Evolutionary conservation across 92 coral and sea anemone species (phyloP), one percentile per base, ranked within the genome.

Genomic region (Epizoanthus rinbou): DNA sequence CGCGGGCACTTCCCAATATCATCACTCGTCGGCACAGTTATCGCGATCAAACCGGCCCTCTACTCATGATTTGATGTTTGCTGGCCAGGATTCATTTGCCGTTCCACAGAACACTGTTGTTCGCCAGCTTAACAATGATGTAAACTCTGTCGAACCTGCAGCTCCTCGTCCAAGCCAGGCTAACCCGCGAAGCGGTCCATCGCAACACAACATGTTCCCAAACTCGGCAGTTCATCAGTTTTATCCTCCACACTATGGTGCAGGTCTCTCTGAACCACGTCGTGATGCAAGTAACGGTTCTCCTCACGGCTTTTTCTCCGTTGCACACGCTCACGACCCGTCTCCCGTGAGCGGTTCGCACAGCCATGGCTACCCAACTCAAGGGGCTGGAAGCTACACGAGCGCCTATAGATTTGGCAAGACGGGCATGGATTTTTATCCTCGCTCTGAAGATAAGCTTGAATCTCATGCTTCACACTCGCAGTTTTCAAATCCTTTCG

Each of bases 221-320:
- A 92, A 94, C 80, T 82, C 98, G 17, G 95, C 92, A n/a, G 90
- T 93, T 4, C 98, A 93, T 80, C 98, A 90, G 54, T 69, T 93
- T 73, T 94, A 93, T 75, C 93, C 98, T 24, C 84, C 89, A 71
- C 97, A 93, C 91, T 93, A 86, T 87, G 86, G 93, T 47, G 54
- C 54, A 13, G 92, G 94, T 69, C 84, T 93, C 80, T 90, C 90
- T 86, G 98, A 93, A 84, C 95, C 98, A 79, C 91, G 88, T 76
- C 88, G 98, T 52, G 98, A 93, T 69, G 98, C 86, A 28, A 80
- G 89, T 63, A 91, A 87, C 69, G 94, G 98, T 21, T 93, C 98
- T 50, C 98, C 98, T 59, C 98, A 93, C 84, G 98, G 98, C 16
- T 93, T 93, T 84, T 93, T 88, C 88, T 91, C 94, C 73, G 95